phyloP scores from a whole-genome alignment of 1,140 invertebrate genomes.

The Brachionus rotundiformis region DNA sequence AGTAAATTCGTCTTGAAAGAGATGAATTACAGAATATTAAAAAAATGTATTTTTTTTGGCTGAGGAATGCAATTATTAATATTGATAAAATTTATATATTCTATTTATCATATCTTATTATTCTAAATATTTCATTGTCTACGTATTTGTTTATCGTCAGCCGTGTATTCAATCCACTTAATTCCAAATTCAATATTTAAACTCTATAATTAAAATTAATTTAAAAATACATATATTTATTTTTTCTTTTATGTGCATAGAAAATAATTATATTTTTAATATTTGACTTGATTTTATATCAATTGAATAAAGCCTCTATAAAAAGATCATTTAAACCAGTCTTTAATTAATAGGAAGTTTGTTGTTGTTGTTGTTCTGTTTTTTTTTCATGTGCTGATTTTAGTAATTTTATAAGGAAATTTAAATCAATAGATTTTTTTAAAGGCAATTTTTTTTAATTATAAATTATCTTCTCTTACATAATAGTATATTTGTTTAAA shows the following conservation, averaged over 20 bases:
- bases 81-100: too few species aligned
- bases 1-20: neutral
- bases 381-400: neutral
- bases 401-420: neutral
- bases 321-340: neutral
- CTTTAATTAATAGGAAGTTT: neutral
- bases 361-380: too few species aligned
- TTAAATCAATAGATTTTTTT: neutral
- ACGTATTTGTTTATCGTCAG: constrained; percentile 13
- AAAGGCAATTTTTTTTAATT: too few species aligned
- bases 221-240: too few species aligned
- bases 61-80: too few species aligned
- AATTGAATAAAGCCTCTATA: neutral
- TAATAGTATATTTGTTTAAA: neutral
- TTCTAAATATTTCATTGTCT: neutral
- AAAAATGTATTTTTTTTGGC: neutral
- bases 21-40: neutral
- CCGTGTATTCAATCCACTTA: neutral
- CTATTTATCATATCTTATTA: neutral
- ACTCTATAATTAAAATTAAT: neutral
- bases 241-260: too few species aligned
- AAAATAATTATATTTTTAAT: too few species aligned
- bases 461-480: neutral
- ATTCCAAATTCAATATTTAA: neutral
- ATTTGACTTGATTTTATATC: too few species aligned